Conservation (phyloP, 30 jellyfish, hydroid and myxozoan genomes). For the Chrysaora quinquecirrha region DNA sequence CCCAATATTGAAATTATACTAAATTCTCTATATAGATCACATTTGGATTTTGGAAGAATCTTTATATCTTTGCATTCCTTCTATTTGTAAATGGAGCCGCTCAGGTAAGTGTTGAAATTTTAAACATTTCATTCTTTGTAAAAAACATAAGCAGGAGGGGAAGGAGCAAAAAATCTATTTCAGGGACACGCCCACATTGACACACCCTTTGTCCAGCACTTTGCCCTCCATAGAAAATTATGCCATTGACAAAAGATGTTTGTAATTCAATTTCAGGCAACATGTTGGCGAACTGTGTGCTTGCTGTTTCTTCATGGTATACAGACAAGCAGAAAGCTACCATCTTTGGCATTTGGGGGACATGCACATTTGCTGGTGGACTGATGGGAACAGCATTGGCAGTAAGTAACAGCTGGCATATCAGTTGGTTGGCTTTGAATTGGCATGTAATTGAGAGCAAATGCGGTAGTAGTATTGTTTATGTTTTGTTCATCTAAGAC, state of each 20-base stretch:
- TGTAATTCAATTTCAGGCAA: slow-evolving; percentile 85
- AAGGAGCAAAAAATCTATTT: too few species aligned
- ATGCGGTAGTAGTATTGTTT: too few species aligned
- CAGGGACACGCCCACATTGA: too few species aligned
- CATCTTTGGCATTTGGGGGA: slow-evolving; percentile 96
- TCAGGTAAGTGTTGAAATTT: slow-evolving; percentile 79
- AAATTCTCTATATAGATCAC: slow-evolving; percentile 56
- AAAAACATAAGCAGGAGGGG: too few species aligned
- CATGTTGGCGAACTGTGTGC: slow-evolving; percentile 97
- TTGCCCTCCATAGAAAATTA: too few species aligned
- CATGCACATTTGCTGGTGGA: slow-evolving; percentile 98
- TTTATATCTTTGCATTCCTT: slow-evolving; percentile 55
- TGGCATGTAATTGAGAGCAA: too few species aligned
- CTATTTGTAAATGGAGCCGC: slow-evolving; percentile 92
- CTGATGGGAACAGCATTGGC: slow-evolving; percentile 93
- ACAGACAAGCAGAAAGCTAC: slow-evolving; percentile 89
- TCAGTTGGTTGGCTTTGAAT: neutral
- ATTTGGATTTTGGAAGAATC: slow-evolving; percentile 86
- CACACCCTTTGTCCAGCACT: too few species aligned
- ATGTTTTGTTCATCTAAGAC: too few species aligned
- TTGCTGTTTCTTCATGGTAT: slow-evolving; percentile 92
- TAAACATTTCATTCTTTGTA: too few species aligned
- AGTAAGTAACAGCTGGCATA: slow-evolving; percentile 23
- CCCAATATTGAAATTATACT: too few species aligned
- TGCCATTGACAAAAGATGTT: too few species aligned